Base-by-base conservation (phyloP, 2,113 vertebrate genomes). In the Halcyon senegalensis region DNA sequence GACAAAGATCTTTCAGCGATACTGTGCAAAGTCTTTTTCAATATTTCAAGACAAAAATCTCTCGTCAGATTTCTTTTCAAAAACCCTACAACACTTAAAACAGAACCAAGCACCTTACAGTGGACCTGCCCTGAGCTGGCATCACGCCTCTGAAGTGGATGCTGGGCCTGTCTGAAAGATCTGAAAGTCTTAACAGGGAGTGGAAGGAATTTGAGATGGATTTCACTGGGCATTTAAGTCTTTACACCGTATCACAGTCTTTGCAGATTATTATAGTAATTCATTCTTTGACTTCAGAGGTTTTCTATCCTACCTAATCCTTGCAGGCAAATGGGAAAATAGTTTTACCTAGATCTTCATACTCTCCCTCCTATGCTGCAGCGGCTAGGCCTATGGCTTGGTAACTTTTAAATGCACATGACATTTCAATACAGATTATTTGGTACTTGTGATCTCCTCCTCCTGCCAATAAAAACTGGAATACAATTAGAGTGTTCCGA, bases 11-110 rank as follows among this genome's bases (percentile, higher is more conserved):
- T 84, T 74, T 20, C 3, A 39, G 25, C 3, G 5, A 50, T 8
- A 11, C 19, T 13, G 24, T 0, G 0, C 41, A 9, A n/a, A 58
- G 18, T 4, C 5, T 7, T 79, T 63, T 60, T 6, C 53, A 44
- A 3, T 11, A 31, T 16, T 67, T 76, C 39, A 64, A 75, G 39
- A 28, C 17, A 25, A 73, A 3, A 66, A 27, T 43, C 44, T 37
- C 8, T 9, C 16, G 4, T 7, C 50, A n/a, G 19, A 55, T 80
- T 86, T 53, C 8, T 67, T 62, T 74, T 59, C 7, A 53, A 73
- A 73, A 90, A 4, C 30, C 4, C 15, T 55, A 18, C 44, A 50
- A 30, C 24, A 50, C 19, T 75, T 43, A 21, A 60, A 88, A 79
- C 6, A 28, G 23, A 35, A 43, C 8, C 43, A 64, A 58, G 48